Conservation (phyloP, 2,888 invertebrate genomes). For the Deilephila porcellus region DNA sequence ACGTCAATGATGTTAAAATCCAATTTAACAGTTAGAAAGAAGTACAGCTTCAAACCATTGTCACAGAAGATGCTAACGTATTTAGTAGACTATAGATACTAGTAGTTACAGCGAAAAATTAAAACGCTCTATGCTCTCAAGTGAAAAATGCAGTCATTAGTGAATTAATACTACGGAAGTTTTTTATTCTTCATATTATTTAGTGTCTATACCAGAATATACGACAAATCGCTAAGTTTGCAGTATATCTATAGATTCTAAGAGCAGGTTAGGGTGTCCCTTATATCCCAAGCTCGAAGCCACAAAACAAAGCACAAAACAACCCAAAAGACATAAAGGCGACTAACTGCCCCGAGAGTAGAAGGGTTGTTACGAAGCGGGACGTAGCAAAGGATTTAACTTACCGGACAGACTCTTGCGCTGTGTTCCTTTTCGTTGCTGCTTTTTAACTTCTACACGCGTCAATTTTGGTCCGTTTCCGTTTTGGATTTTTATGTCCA, state of each 20-base stretch:
- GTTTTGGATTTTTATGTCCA: conserved; percentile 53
- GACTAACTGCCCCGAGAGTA: conserved; percentile 65
- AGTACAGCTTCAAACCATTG: conserved; percentile 22
- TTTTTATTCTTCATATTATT: background rate
- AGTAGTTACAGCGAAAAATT: conserved; percentile 23
- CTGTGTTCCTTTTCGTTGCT: conserved; percentile 90
- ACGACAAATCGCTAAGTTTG: conserved; percentile 3
- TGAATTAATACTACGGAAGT: conserved; percentile 13
- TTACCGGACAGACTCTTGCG: conserved; percentile 95
- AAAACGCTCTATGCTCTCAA: conserved; percentile 22
- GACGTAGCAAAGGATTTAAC: conserved; percentile 81
- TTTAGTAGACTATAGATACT: conserved; percentile 6
- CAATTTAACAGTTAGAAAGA: conserved; percentile 29
- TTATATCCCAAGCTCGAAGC: conserved; percentile 57
- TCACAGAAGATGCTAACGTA: conserved; percentile 15
- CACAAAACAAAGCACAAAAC: conserved; percentile 53
- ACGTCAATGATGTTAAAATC: conserved; percentile 12
- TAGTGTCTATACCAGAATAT: background rate
- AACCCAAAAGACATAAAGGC: conserved; percentile 33
- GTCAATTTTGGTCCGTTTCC: conserved; percentile 60
- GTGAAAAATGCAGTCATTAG: conserved; percentile 10
- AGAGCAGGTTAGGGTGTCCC: conserved; percentile 58
- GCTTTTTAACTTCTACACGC: conserved; percentile 96
- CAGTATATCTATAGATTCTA: conserved; percentile 46
- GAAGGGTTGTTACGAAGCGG: conserved; percentile 62